These are phyloP conservation scores for Cochlearius cochlearius DNA, from an alignment of 2,113 vertebrate species.

Conservation along the genomic window DNA sequence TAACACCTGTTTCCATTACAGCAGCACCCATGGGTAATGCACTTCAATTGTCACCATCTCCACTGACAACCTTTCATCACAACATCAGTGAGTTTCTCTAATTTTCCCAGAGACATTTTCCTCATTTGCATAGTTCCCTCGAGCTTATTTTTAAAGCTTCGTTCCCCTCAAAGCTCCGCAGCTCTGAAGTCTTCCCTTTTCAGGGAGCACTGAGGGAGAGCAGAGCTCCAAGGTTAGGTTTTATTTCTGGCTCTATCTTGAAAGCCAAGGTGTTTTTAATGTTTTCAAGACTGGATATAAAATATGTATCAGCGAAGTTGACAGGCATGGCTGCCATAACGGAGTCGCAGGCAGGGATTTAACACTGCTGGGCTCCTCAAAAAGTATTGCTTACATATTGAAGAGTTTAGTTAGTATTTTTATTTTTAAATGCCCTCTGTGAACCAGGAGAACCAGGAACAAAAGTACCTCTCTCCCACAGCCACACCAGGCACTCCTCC, in stretches of 20 bases:
- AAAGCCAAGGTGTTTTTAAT: conserved; percentile 41
- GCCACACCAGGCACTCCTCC: neutral
- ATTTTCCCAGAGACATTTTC: conserved; percentile 66
- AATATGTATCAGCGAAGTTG: conserved; percentile 43
- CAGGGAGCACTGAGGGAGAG: neutral
- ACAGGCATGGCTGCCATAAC: neutral
- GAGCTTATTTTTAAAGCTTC: conserved; percentile 11
- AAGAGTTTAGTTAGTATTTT: neutral
- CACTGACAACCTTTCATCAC: conserved; percentile 75
- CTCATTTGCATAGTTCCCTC: conserved; percentile 65
- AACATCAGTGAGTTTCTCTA: conserved; percentile 67
- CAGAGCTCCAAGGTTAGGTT: conserved; percentile 38
- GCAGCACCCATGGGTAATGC: conserved; percentile 63
- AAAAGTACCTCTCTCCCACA: neutral
- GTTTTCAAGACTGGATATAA: conserved; percentile 41
- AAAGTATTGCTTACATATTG: neutral
- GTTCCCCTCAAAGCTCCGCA: conserved; percentile 47
- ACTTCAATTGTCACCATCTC: conserved; percentile 66
- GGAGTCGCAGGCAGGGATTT: neutral
- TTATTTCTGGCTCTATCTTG: conserved; percentile 61
- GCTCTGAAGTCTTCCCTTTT: conserved; percentile 55
- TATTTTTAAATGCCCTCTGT: neutral
- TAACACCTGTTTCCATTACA: conserved; percentile 48
- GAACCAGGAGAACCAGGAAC: neutral
- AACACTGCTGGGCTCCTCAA: neutral